Evolutionary conservation across 2,113 vertebrate genomes (phyloP).

Genomic region (Aldabrachelys gigantea): DNA sequence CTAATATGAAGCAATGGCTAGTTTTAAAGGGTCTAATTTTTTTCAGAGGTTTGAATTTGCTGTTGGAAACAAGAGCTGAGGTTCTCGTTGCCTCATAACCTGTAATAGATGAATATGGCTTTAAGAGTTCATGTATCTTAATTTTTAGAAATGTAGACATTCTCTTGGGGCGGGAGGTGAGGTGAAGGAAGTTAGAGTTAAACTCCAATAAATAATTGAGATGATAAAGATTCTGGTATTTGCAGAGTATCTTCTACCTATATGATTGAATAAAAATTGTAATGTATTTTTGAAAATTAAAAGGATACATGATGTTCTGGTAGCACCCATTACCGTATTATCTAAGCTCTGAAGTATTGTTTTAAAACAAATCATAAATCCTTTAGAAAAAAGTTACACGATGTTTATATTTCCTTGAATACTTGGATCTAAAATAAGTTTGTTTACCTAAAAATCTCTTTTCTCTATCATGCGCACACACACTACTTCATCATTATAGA

Average conservation of each 20-base stretch:
- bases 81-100: background rate
- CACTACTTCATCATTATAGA: background rate
- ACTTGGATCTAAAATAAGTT: background rate
- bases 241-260: background rate
- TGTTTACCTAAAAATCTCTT: background rate
- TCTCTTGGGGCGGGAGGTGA: background rate
- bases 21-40: background rate
- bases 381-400: background rate
- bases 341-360: background rate
- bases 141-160: background rate
- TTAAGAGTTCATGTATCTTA: background rate
- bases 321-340: background rate
- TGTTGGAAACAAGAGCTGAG: background rate
- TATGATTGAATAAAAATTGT: background rate
- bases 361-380: background rate
- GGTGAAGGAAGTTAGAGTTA: background rate
- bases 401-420: background rate
- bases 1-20: background rate
- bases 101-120: background rate
- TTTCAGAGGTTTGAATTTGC: background rate
- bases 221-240: background rate
- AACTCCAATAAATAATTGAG: background rate
- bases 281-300: background rate
- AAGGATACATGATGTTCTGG: accelerated
- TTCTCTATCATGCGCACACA: background rate